Evolutionary conservation across 2,888 invertebrate species (phyloP).

Genomic region (Punctoribates punctum): DNA sequence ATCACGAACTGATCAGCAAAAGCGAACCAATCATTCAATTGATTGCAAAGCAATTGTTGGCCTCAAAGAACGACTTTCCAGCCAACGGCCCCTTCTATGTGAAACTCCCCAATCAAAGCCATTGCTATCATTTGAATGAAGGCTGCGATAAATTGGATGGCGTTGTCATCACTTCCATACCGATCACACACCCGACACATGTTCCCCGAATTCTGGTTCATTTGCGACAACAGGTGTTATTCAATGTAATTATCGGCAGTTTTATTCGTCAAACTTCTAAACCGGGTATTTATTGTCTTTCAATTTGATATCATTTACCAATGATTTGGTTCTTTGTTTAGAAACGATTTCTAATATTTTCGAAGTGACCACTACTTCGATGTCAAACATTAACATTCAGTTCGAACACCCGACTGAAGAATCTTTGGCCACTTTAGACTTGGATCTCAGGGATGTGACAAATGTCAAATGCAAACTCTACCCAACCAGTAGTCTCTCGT

Average conservation of each 20-base stretch:
- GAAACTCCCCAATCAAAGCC: slow-evolving; percentile 78
- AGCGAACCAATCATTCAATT: slow-evolving; percentile 40
- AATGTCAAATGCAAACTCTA: slow-evolving; percentile 74
- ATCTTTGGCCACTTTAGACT: slow-evolving; percentile 85
- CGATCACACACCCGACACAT: slow-evolving; percentile 89
- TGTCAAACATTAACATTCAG: slow-evolving; percentile 81
- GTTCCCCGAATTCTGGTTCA: slow-evolving; percentile 79
- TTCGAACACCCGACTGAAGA: slow-evolving; percentile 89
- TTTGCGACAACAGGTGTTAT: slow-evolving; percentile 82
- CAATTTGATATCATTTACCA: background rate
- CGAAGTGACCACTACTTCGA: slow-evolving; percentile 83
- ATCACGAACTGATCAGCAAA: slow-evolving; percentile 30
- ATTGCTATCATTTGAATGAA: slow-evolving; percentile 89
- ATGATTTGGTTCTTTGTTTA: background rate
- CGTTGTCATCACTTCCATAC: slow-evolving; percentile 71
- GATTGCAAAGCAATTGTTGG: slow-evolving; percentile 42
- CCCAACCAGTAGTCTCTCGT: slow-evolving; percentile 59
- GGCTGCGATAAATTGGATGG: slow-evolving; percentile 59
- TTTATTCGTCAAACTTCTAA: slow-evolving; percentile 72
- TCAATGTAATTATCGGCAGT: slow-evolving; percentile 81
- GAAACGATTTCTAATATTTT: slow-evolving; percentile 62
- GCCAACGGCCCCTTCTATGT: slow-evolving; percentile 42
- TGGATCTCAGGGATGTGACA: slow-evolving; percentile 75
- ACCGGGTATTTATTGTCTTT: slow-evolving; percentile 61
- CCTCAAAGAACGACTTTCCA: background rate